Percentiles rank a stretch among this genome's conserved stretches.
These are phyloP conservation scores for Stratiomys singularior DNA, from an alignment of 2,888 invertebrate species.

Conservation along the genomic window DNA sequence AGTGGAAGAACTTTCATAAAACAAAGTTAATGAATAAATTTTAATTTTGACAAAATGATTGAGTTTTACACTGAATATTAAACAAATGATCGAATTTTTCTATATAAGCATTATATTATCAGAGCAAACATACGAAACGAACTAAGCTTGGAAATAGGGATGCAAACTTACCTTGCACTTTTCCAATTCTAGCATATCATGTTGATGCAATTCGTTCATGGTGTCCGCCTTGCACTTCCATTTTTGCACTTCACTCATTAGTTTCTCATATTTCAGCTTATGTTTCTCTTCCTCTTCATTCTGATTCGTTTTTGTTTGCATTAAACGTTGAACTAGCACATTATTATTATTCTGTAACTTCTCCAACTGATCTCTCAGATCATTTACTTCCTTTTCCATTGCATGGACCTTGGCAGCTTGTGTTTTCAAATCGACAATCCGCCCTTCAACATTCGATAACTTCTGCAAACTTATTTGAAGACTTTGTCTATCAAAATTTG, in stretches of 20 bases:
- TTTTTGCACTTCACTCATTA: background rate
- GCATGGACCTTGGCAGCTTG: background rate
- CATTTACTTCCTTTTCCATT: background rate
- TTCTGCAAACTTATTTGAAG: conserved; percentile 12
- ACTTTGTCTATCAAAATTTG: conserved; percentile 17
- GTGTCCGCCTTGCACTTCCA: conserved; percentile 31
- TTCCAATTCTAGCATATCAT: conserved; percentile 15
- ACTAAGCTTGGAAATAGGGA: too few species aligned
- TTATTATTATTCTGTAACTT: background rate
- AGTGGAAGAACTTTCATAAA: too few species aligned
- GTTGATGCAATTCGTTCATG: conserved; percentile 6
- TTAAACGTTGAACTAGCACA: background rate
- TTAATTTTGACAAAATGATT: too few species aligned
- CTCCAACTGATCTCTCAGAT: background rate
- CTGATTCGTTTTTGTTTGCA: background rate
- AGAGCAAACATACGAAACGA: background rate
- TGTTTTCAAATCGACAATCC: conserved; percentile 21
- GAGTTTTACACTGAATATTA: too few species aligned
- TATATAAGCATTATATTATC: background rate
- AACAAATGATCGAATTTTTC: too few species aligned
- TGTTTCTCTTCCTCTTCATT: conserved; percentile 3
- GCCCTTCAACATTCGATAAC: conserved; percentile 7
- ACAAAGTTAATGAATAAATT: too few species aligned
- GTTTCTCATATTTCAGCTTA: background rate
- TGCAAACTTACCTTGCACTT: conserved; percentile 34